phyloP scores from a whole-genome alignment of 1,140 invertebrate species.

The Notospermus geniculatus region DNA sequence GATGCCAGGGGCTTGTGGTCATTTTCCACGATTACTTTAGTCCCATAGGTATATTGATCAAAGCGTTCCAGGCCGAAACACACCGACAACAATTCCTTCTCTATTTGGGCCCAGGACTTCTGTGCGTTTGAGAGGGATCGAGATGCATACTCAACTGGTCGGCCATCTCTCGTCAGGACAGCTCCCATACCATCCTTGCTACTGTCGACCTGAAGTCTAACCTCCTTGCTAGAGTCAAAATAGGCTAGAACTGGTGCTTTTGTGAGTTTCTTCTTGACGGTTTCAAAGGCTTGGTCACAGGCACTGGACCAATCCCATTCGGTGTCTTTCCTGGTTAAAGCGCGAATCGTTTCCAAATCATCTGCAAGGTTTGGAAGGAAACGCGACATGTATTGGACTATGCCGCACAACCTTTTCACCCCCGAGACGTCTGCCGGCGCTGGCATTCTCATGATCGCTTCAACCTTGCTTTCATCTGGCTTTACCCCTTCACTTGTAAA shows the following conservation, averaged over 20 bases:
- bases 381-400: constrained; percentile 49
- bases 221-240: constrained; percentile 36
- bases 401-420: constrained; percentile 28
- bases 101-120: constrained; percentile 34
- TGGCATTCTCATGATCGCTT: constrained; percentile 38
- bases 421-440: constrained; percentile 32
- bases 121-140: no score
- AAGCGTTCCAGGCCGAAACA: constrained; percentile 22
- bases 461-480: constrained; percentile 41
- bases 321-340: constrained; percentile 27
- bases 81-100: constrained; percentile 48
- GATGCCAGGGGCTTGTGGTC: constrained; percentile 47
- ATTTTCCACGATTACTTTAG: no score
- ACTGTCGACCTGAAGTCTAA: constrained; percentile 44
- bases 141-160: constrained; percentile 47
- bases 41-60: constrained; percentile 37
- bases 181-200: constrained; percentile 46
- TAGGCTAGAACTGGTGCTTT: constrained; percentile 18
- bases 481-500: constrained; percentile 41
- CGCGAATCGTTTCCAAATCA: constrained; percentile 27
- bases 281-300: constrained; percentile 17
- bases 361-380: constrained; percentile 48
- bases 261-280: constrained; percentile 25
- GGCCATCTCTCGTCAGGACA: constrained; percentile 46
- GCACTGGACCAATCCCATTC: constrained; percentile 25